Conservation (phyloP, 2,797 vertebrate species). For the Synanceia verrucosa region DNA sequence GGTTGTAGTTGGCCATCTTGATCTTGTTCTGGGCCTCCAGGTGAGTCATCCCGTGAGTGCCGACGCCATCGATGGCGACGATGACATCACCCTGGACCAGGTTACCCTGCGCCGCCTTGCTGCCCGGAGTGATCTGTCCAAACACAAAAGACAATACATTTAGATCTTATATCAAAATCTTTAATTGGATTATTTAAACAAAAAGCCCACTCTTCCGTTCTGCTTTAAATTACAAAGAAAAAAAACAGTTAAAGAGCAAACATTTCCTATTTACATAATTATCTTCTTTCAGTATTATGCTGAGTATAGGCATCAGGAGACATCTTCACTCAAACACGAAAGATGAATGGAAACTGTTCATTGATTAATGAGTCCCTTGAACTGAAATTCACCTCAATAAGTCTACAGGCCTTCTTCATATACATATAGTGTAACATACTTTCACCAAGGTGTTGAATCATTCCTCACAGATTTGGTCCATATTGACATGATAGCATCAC, state of each 20-base stretch:
- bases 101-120: constrained; percentile 93
- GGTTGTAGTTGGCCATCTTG: constrained; percentile 93
- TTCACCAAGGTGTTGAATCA: too few relatives aligned
- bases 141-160: constrained; percentile 13
- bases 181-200: neutral
- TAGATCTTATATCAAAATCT: neutral
- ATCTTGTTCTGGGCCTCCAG: constrained; percentile 99
- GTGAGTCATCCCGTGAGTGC: constrained; percentile 97
- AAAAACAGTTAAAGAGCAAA: neutral
- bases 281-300: neutral
- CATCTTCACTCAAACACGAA: neutral
- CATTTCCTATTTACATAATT: neutral
- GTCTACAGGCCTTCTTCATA: too few relatives aligned
- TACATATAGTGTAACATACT: too few relatives aligned
- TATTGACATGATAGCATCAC: too few relatives aligned
- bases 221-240: neutral
- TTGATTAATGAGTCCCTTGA: constrained; percentile 22
- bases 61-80: constrained; percentile 93
- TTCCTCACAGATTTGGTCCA: too few relatives aligned
- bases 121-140: constrained; percentile 92
- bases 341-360: neutral
- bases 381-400: too few relatives aligned
- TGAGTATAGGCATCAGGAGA: neutral
- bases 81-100: constrained; percentile 94
- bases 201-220: neutral